These are phyloP conservation scores for Anagyrus pseudococci DNA, from an alignment of 2,888 invertebrate species.

Conservation along the genomic window DNA sequence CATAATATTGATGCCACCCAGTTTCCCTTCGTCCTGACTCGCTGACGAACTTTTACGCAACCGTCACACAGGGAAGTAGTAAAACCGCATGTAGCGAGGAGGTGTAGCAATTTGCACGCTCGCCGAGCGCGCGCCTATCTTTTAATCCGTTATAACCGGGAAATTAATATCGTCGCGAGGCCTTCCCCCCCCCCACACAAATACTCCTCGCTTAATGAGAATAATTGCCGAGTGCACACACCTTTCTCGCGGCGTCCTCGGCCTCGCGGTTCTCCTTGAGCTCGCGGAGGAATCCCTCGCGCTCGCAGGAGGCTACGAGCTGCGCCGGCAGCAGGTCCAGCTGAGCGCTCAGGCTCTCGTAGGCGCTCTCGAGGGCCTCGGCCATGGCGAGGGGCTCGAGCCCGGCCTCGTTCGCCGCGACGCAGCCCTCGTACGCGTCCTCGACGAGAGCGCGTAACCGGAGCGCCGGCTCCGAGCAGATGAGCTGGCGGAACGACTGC, in stretches of 20 bases:
- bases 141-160: no score
- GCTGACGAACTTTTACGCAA: no score
- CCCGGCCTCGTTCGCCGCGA: constrained; percentile 67
- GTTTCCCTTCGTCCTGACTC: no score
- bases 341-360: constrained; percentile 63
- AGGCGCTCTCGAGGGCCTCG: constrained; percentile 65
- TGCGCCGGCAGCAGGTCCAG: constrained; percentile 67
- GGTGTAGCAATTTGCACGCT: no score
- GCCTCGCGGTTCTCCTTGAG: constrained; percentile 64
- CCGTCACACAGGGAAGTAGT: no score
- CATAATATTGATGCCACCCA: no score
- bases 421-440: constrained; percentile 70
- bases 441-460: constrained; percentile 69
- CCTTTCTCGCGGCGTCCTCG: constrained; percentile 67
- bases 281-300: constrained; percentile 65
- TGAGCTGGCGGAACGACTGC: constrained; percentile 66
- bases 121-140: no score
- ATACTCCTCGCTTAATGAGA: no score
- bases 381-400: constrained; percentile 60
- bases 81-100: no score
- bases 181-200: no score
- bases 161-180: no score
- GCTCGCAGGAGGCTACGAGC: constrained; percentile 65
- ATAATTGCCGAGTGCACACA: constrained; percentile 50
- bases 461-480: constrained; percentile 67